A percentile compares a stretch with the other conserved stretches of the same genome.
These are phyloP conservation scores for Oligia strigilis DNA, from an alignment of 2,888 invertebrate species.

Conservation along the genomic window DNA sequence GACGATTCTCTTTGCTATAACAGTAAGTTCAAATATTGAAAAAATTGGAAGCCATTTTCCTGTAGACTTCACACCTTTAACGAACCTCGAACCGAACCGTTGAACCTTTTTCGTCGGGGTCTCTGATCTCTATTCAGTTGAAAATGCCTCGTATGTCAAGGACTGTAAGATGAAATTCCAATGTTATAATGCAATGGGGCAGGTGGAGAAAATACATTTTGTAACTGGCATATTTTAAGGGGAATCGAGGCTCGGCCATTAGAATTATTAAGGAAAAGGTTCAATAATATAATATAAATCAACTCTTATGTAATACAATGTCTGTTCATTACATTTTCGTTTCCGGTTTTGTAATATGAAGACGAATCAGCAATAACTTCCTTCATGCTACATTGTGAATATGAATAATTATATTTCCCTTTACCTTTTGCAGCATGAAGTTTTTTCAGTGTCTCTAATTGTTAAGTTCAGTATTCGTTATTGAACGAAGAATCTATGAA, in stretches of 20 bases:
- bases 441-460: not conserved
- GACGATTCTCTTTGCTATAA: not conserved
- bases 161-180: constrained; percentile 7
- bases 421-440: not conserved
- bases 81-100: too few species aligned
- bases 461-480: not conserved
- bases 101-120: constrained; percentile 12
- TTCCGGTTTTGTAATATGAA: not conserved
- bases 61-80: constrained; percentile 16
- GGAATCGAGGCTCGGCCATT: constrained; percentile 10
- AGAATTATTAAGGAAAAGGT: constrained; percentile 23
- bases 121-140: not conserved
- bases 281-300: constrained; percentile 28
- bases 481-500: not conserved
- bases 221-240: constrained; percentile 40
- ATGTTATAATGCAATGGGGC: not conserved
- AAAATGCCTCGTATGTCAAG: constrained; percentile 20
- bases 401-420: too few species aligned
- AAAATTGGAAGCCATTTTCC: constrained; percentile 42
- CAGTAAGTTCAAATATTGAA: constrained; percentile 31
- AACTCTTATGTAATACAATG: constrained; percentile 6
- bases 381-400: not conserved
- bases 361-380: not conserved
- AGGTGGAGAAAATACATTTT: constrained; percentile 39
- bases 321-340: constrained; percentile 20